Evolutionary conservation across 2,888 invertebrate species (phyloP).

Genomic region (Heteromyza rotundicornis): DNA sequence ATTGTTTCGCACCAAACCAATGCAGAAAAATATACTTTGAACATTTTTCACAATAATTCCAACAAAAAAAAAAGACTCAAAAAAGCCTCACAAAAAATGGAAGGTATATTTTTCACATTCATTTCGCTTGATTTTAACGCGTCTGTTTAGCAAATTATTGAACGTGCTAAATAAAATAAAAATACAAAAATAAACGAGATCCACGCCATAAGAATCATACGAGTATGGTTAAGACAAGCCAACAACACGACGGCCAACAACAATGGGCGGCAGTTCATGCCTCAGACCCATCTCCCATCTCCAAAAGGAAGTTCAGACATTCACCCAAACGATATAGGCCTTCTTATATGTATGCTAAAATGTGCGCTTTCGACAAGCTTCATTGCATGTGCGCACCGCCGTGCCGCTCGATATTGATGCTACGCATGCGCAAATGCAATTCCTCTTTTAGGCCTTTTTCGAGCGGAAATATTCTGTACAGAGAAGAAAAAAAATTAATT

Average conservation of each 20-base stretch:
- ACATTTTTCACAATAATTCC: neutral
- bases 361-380: neutral
- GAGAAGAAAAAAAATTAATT: neutral
- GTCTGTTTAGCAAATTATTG: conserved; percentile 12
- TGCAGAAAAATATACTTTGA: no score
- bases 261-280: neutral
- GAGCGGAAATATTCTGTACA: no score
- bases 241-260: neutral
- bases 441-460: neutral
- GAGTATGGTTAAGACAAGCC: neutral
- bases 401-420: neutral
- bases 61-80: no score
- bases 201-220: conserved; percentile 3
- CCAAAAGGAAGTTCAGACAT: neutral
- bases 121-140: conserved; percentile 12
- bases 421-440: conserved; percentile 2
- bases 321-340: no score
- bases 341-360: no score
- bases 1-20: conserved; percentile 1
- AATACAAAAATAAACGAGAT: neutral
- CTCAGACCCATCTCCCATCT: no score
- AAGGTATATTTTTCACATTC: neutral
- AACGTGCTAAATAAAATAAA: conserved; percentile 1
- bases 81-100: neutral
- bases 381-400: neutral